Base-by-base conservation (phyloP, 2,888 invertebrate species). In the Eristalis intricaria region DNA sequence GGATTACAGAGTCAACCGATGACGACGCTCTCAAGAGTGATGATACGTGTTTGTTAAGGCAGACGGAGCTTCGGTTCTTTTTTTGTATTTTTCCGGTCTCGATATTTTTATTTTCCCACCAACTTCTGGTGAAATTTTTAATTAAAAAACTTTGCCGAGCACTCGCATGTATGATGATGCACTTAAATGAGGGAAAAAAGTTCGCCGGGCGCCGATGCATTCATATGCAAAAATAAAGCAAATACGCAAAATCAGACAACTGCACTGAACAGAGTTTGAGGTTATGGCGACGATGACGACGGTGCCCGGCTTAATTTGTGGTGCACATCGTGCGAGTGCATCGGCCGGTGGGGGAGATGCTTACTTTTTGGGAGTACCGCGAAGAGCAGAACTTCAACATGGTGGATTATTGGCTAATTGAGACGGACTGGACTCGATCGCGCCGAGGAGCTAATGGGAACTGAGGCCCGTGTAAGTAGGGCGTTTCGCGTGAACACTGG, bases 341-440 rank as follows among this genome's bases (percentile, higher is more conserved):
- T n/a, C 19, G 8, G 22, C 66, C 3, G 38, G 13, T 35, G 22
- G 19, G 4, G 7, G 35, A 8, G 58, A 29, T 5, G 50, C 81
- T 83, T 89, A 89, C 89, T 82, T 89, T 91, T 89, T 90, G 91
- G n/a, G 82, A 23, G 83, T 83, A 77, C 29, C 84, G 73, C 43
- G 83, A 88, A 65, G 92, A 92, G 84, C 92, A 92, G 80, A 92
- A 92, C 76, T 92, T 92, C 66, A 92, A 89, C 92, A 92, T 92
- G 35, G 1, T 29, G 26, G 35, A 10, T 4, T 56, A 26, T 26
- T 11, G n/a, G n/a, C 13, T 22, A 23, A 73, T 29, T 38, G n/a
- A n/a, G 43, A 32, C 11, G 32, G 56, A 56, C 68, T 19, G n/a
- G 73, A 61, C 73, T 68, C 68, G 38, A 63, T 68, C 61, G 38